Base-by-base conservation (phyloP, 2,888 invertebrate species). In the Ichneumoninae sp. region DNA sequence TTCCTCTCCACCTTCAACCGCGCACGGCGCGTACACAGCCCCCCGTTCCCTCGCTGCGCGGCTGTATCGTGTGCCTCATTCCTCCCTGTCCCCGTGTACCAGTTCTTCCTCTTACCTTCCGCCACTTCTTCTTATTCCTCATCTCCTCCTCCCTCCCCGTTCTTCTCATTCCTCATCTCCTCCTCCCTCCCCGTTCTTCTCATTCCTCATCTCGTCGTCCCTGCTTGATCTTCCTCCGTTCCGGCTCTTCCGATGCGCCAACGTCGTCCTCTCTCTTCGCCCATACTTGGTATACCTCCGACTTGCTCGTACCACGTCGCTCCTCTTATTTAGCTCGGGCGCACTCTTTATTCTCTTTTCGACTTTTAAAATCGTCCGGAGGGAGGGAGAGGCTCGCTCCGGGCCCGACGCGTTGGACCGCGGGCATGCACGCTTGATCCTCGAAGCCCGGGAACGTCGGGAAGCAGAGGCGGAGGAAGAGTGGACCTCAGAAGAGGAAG, bases 211-310 rank as follows among this genome's bases (percentile, higher is more conserved):
- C 62, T 50, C 79, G 44, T 60, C 40, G 40, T 40, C 7, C 40
- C 40, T 5, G 40, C 8, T 40, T 10, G 40, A 40, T 83, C 68
- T 60, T 75, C 84, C 82, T 87, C 83, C 82, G 74, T 83, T 87
- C 88, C 86, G 84, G 84, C 74, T 85, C 86, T 86, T 83, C 54
- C 89, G 88, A 86, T 90, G 88, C 91, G 66, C 65, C 89, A 90
- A 30, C 90, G 89, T 92, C 91, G 90, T 91, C 90, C 90, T 89
- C 90, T 72, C 70, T 91, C 90, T 91, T 91, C 91, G 92, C 92
- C 93, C 92, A 93, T 93, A 93, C 93, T 93, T 93, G 93, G 93
- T 92, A 91, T 91, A 91, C 87, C 86, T 76, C 75, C 82, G 65
- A 68, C 79, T 54, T 57, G 60, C 75, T 50, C 62, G 26, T 40